Base-by-base conservation (phyloP, 2,113 vertebrate species). In the Porphyrio hochstetteri region DNA sequence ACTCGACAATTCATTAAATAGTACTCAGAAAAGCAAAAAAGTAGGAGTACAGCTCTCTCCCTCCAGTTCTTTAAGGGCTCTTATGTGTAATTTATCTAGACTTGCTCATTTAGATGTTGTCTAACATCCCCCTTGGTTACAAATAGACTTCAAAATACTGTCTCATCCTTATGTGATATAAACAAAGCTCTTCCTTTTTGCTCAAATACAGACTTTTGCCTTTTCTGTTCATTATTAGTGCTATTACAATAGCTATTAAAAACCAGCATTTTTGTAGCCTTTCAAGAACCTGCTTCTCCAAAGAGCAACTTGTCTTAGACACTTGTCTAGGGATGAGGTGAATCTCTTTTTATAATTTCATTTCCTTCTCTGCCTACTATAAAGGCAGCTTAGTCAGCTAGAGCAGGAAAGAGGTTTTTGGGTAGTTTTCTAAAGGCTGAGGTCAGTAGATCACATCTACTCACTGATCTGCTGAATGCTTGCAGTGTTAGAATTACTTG, bases 51-150 rank as follows among this genome's bases (percentile, higher is more conserved):
- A 64, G 48, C 25, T 82, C 48, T 71, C 84, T 94, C 74, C 56
- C 74, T 82, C 33, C 35, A 60, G 35, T 90, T 85, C 53, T 82
- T 91, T 79, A 68, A 94, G 65, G 48, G 65, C 38, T 92, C 38
- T 92, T 85, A 53, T 16, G 11, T 61, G 59, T 65, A 69, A 90
- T 94, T 95, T 57, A 71, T 82, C 63, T 80, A 80, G 75, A 85
- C 78, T 82, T 93, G 35, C 28, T 95, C 44, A 88, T 90, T 90
- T 86, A 88, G 50, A 65, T 88, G 55, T 80, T 96, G 70, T 69
- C 44, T 88, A 90, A 92, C 70, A 88, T 72, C 59, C 55, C 21
- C 12, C 55, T 88, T 67, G 46, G n/a, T 76, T 76, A 88, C 52
- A 86, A 84, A 94, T 16, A 90, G 15, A 17, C 35, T 88, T 82